phyloP scores from a whole-genome alignment of 2,113 vertebrate genomes.

The Corynorhinus townsendii region DNA sequence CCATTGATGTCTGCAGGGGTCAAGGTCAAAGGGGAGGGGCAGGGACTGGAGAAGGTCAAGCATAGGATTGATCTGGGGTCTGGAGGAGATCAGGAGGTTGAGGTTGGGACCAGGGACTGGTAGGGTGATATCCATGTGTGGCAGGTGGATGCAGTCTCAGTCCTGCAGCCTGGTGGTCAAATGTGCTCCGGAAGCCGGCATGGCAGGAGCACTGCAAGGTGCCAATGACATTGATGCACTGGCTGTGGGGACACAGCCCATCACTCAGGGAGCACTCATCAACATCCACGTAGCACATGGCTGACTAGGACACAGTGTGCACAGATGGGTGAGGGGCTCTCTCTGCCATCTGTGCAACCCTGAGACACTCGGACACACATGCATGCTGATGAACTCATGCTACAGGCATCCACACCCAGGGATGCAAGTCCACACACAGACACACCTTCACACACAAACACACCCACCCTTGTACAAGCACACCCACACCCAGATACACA shows the following conservation, averaged over 20 bases:
- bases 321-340: not conserved
- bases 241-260: conserved; percentile 89
- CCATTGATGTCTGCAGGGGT: conserved; percentile 74
- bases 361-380: not conserved
- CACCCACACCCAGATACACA: not conserved
- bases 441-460: too few relatives aligned
- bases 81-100: conserved; percentile 47
- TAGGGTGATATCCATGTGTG: not conserved
- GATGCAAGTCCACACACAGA: not conserved
- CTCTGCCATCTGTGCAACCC: rapidly evolving
- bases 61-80: conserved; percentile 54
- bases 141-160: conserved; percentile 78
- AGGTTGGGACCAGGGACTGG: not conserved
- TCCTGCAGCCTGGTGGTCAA: conserved; percentile 88
- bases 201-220: conserved; percentile 92
- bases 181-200: conserved; percentile 89
- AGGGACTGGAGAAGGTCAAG: rapidly evolving
- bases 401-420: rapidly evolving
- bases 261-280: conserved; percentile 93
- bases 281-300: not conserved
- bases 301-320: not conserved
- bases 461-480: not conserved
- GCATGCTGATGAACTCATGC: not conserved
- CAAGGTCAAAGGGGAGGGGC: not conserved
- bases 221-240: conserved; percentile 91